Base-by-base conservation (phyloP, 2,797 vertebrate species). In the Danio aesculapii region DNA sequence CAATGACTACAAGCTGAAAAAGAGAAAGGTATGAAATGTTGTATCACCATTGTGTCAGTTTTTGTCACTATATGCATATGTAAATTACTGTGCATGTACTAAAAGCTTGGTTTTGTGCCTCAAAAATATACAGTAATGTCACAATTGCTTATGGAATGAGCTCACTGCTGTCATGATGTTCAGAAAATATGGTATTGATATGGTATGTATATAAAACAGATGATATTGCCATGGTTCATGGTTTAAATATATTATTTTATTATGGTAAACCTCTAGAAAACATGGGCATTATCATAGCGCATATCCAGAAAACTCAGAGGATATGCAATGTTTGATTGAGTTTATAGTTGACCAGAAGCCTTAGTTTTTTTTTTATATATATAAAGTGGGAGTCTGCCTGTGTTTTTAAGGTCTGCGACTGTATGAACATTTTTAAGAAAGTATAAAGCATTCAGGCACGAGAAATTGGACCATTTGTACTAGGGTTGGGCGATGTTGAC, bases 1-100 rank as follows among this genome's bases (percentile, higher is more conserved):
- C 30, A 98, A 98, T 5, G 98, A 99, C 71, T 99, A 99, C 84
- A 99, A 99, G 67, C 93, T 99, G 49, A 94, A 93, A 77, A 99
- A 99, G 89, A 95, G 98, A 73, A 99, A 99, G 95, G 98, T 97
- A 64, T 78, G 74, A 77, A 14, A 30, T 0, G 49, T 8, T 21
- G 2, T 49, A n/a, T 30, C 30, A 55, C 17, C 10, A 13, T 19
- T 30, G 0, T 43, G 11, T 52, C 47, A 2, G 11, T 39, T 9
- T 17, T 19, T 30, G 5, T 71, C 43, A 55, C 6, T 41, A 6
- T 19, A 12, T 14, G 0, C 11, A 47, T 67, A 17, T 13, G 43
- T 9, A 57, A 1, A 5, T 30, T 30, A 30, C 30, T 30, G n/a
- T 55, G 9, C 21, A 3, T 39, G 13, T 13, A 0, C 16, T 53